Evolutionary conservation across 2,797 vertebrate genomes (phyloP), one percentile per base, ranked within the genome.

Genomic region (Xenops minutus): DNA sequence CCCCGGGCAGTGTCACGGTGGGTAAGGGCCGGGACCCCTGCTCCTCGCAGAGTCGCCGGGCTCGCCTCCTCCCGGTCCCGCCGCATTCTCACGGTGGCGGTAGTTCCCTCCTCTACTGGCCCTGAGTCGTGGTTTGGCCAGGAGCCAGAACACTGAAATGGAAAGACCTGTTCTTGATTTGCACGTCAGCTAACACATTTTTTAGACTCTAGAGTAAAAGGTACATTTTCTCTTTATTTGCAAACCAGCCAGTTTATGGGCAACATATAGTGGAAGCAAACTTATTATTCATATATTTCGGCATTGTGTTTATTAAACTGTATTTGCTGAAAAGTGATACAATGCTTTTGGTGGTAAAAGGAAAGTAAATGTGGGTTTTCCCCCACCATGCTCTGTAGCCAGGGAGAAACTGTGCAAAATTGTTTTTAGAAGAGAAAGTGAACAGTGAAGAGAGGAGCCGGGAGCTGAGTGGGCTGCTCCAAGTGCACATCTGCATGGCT

Each of bases 301-400:
- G 34, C 18, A 2, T 41, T 69, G 10, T 12, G 1, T 36, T 54
- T 49, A 64, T 67, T 36, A 32, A 64, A 34, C n/a, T 15, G 7
- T 16, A 2, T 39, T 51, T 43, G 32, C 34, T 74, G 29, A 75
- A 64, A 36, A 76, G 34, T 26, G 41, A 18, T 36, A 1, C 30
- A 29, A 0, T 43, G 19, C 0, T 67, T 81, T 67, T 78, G 39
- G 14, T 63, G n/a, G 36, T 30, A 37, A 55, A 90, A 76, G 8
- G 63, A 72, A 51, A 54, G 61, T 14, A 68, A 66, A 29, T 6
- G 3, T 12, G 37, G 1, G 0, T 0, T 0, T 27, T 59, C 27
- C 1, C 24, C 22, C 3, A 0, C 75, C 7, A 0, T 23, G 30
- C 48, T 23, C 4, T 32, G 1, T 26, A 63, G 32, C 32, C 18